These are phyloP conservation scores for Anas platyrhynchos DNA, from an alignment of 2,113 vertebrate species.

Conservation along the genomic window DNA sequence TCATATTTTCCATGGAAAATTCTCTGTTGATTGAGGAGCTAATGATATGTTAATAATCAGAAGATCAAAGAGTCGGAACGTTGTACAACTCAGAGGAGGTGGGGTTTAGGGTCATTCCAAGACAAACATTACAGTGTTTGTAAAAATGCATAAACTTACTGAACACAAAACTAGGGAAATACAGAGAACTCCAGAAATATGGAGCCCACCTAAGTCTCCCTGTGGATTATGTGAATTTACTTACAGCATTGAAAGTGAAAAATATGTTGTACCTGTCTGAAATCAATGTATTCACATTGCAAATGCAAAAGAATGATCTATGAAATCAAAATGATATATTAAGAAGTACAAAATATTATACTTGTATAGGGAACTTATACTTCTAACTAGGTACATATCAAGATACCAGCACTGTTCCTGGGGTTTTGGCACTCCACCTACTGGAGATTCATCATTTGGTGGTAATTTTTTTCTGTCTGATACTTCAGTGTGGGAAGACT, in stretches of 20 bases:
- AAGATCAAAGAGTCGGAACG: background rate
- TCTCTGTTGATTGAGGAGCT: background rate
- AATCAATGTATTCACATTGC: background rate
- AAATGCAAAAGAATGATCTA: background rate
- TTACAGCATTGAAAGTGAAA: background rate
- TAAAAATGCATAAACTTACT: background rate
- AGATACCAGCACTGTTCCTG: background rate
- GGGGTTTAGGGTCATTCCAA: background rate
- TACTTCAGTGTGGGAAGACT: background rate
- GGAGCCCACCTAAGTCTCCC: background rate
- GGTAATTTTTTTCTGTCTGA: background rate
- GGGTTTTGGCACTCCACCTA: background rate
- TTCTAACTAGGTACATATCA: background rate
- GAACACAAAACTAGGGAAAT: background rate
- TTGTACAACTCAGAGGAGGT: background rate
- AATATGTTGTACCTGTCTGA: background rate
- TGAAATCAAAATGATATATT: background rate
- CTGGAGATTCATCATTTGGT: background rate
- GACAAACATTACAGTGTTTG: background rate
- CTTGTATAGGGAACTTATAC: background rate
- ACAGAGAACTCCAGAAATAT: background rate
- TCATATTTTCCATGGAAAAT: background rate
- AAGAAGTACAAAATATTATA: background rate
- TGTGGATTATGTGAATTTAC: background rate
- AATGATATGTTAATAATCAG: background rate